Percentiles rank a stretch among this genome's conserved stretches.
phyloP scores from a whole-genome alignment of 2,888 invertebrate species.

The Philereme vetulata region DNA sequence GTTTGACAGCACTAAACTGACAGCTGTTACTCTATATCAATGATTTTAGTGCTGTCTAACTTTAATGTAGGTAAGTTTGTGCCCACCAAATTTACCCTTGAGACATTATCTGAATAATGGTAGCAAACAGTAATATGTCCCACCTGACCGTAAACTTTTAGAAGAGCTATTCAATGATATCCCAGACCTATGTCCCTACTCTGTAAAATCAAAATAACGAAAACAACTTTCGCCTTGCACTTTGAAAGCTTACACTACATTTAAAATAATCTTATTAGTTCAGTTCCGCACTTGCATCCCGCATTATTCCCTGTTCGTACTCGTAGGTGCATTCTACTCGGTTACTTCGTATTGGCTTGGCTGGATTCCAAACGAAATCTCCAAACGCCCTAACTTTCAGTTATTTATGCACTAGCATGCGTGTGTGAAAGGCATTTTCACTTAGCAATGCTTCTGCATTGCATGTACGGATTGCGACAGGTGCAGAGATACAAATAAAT shows the following conservation, averaged over 20 bases:
- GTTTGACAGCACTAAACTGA: too few species aligned
- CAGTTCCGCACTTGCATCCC: constrained; percentile 32
- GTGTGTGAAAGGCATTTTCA: constrained; percentile 18
- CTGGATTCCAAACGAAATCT: constrained; percentile 49
- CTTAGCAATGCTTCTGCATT: constrained; percentile 12
- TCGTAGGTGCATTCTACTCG: constrained; percentile 30
- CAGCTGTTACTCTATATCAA: too few species aligned
- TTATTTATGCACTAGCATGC: constrained; percentile 45
- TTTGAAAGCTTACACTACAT: background rate
- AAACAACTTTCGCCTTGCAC: background rate
- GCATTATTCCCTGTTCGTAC: constrained; percentile 33
- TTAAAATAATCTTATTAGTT: constrained; percentile 13
- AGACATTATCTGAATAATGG: too few species aligned
- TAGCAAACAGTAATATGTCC: too few species aligned
- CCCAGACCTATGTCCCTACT: too few species aligned
- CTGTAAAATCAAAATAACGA: background rate
- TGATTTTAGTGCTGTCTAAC: too few species aligned
- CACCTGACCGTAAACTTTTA: too few species aligned
- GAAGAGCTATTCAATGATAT: too few species aligned
- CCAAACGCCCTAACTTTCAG: constrained; percentile 36
- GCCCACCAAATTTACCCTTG: too few species aligned
- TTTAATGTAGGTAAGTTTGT: too few species aligned
- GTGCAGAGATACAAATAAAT: constrained; percentile 3
- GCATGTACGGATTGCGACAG: background rate
- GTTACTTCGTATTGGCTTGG: constrained; percentile 45